Conservation (phyloP, 2,888 invertebrate genomes). For the Alcis repandata region DNA sequence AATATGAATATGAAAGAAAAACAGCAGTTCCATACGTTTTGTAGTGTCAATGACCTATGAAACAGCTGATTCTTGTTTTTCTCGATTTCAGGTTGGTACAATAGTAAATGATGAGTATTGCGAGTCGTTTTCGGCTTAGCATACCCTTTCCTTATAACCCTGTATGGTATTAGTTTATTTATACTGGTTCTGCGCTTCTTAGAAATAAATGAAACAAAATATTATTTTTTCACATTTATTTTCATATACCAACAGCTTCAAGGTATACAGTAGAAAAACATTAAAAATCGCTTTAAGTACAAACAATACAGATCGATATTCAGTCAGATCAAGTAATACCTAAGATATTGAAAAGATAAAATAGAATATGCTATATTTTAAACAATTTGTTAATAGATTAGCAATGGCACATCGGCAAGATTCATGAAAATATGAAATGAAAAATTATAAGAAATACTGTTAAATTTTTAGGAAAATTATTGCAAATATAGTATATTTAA, state of each 20-base stretch:
- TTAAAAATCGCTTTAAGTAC: constrained; percentile 75
- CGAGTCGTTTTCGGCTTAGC: too few species aligned
- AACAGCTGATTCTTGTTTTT: too few species aligned
- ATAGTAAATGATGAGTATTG: too few species aligned
- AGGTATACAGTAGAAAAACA: constrained; percentile 63
- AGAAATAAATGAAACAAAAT: constrained; percentile 50
- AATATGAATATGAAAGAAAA: too few species aligned
- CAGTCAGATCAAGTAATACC: constrained; percentile 71
- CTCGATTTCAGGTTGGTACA: too few species aligned
- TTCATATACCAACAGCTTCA: constrained; percentile 50
- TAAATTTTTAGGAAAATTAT: constrained; percentile 31
- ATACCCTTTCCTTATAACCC: too few species aligned
- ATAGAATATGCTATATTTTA: constrained; percentile 48
- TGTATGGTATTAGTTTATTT: too few species aligned
- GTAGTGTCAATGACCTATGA: too few species aligned
- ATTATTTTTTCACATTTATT: constrained; percentile 54
- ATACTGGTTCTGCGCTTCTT: too few species aligned
- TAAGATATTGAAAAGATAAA: constrained; percentile 45
- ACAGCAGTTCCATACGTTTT: too few species aligned
- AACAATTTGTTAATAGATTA: constrained; percentile 24
- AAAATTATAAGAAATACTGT: constrained; percentile 26
- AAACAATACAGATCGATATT: constrained; percentile 72
- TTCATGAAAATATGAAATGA: constrained; percentile 21
- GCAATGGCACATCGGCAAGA: constrained; percentile 50
- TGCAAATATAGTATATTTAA: constrained; percentile 45